phyloP scores from a whole-genome alignment of 2,113 vertebrate species.

The Theristicus caerulescens region DNA sequence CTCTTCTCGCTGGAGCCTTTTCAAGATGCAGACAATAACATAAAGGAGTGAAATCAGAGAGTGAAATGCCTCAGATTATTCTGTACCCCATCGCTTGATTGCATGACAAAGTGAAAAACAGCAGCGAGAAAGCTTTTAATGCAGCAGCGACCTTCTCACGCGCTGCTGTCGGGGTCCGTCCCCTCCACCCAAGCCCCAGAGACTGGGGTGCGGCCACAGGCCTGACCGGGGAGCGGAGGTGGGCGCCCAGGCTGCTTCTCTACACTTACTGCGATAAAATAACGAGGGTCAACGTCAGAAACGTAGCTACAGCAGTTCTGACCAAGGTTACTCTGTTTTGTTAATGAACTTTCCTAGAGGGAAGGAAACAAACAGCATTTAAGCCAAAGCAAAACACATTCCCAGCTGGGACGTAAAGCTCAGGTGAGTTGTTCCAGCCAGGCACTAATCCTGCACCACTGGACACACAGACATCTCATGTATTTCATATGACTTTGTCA shows the following conservation, averaged over 20 bases:
- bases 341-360: too few relatives aligned
- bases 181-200: neutral
- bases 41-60: neutral
- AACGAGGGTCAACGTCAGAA: neutral
- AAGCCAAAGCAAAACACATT: too few relatives aligned
- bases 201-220: too few relatives aligned
- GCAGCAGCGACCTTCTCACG: neutral
- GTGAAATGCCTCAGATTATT: neutral
- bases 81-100: fast-evolving
- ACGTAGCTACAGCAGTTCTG: too few relatives aligned
- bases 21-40: neutral
- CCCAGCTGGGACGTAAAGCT: neutral
- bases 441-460: neutral
- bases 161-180: neutral
- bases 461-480: neutral
- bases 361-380: too few relatives aligned
- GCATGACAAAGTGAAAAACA: neutral
- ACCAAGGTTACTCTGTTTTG: neutral
- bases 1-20: neutral
- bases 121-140: fast-evolving
- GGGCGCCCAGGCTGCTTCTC: neutral
- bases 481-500: fast-evolving
- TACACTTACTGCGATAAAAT: neutral
- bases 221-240: too few relatives aligned
- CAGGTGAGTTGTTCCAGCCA: neutral